Evolutionary conservation across 2,888 invertebrate species (phyloP), one percentile per base, ranked within the genome.

Genomic region (Cataglyphis altisquamis): DNA sequence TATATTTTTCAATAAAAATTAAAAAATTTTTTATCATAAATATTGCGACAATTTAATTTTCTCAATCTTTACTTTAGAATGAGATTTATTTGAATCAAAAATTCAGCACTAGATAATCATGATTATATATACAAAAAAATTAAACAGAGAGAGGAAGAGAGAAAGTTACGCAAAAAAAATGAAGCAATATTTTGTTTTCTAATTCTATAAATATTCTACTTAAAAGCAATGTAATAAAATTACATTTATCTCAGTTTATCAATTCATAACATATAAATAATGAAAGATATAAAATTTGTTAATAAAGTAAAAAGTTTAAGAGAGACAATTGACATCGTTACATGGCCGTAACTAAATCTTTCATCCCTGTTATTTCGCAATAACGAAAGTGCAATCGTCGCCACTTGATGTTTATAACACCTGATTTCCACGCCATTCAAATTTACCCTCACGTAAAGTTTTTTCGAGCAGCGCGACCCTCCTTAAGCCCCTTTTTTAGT

Each of bases 261-360:
- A n/a, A 60, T 72, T 57, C 15, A 32, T 21, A 21, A 57, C 8
- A 48, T 18, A 21, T 57, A n/a, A 21, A 55, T 4, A 36, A 55
- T 9, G 3, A 68, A 68, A 18, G 1, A 25, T 25, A 25, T 25
- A 25, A 25, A 25, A 10, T 15, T 25, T 52, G 8, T 36, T 39
- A 15, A 32, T 18, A 52, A 55, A 55, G 5, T 29, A 67, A 77
- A 39, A 25, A 64, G 15, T 67, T 45, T n/a, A 12, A 77, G 25
- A 39, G 39, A n/a, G 18, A 75, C 52, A 74, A 64, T 52, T 64
- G 52, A 21, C 0, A 21, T 75, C 12, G 52, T 55, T 55, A 55
- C 39, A 45, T n/a, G 64, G 15, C 39, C 9, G 9, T 55, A 77
- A 52, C 52, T 52, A 39, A 75, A 63, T 78, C 63, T 68, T 62